phyloP scores from a whole-genome alignment of 2,797 vertebrate genomes.

The Premnoplex brunnescens region DNA sequence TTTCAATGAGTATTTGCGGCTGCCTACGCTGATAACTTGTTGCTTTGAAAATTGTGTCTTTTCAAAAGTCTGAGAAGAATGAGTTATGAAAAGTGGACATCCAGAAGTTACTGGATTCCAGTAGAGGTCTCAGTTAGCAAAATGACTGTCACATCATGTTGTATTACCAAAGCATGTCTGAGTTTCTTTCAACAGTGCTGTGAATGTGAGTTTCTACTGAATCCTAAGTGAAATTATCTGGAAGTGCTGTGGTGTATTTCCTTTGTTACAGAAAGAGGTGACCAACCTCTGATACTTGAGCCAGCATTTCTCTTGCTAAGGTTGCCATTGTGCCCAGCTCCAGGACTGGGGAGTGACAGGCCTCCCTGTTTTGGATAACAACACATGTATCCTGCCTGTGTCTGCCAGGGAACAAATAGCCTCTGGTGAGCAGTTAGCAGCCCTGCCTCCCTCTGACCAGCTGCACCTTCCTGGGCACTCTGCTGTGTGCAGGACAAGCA shows the following conservation, averaged over 20 bases:
- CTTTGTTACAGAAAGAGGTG: constrained; percentile 14
- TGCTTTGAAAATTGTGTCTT: constrained; percentile 19
- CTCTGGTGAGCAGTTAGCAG: background rate
- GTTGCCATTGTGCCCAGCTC: background rate
- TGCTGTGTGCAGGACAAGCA: background rate
- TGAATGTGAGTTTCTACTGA: background rate
- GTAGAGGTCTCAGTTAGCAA: background rate
- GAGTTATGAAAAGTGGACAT: background rate
- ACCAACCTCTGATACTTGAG: background rate
- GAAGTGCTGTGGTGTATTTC: constrained; percentile 33
- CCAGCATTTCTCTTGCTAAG: background rate
- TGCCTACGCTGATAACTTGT: background rate
- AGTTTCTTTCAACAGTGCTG: background rate
- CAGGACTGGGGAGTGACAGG: background rate
- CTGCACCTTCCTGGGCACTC: background rate
- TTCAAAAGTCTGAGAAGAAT: background rate
- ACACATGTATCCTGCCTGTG: rapidly evolving
- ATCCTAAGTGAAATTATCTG: background rate
- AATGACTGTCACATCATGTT: background rate
- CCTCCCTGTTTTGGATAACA: background rate
- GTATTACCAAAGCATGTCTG: rapidly evolving
- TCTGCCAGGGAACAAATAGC: background rate
- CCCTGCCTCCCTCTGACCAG: background rate
- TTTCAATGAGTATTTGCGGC: background rate
- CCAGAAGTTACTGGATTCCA: background rate